These are phyloP conservation scores for Cassiopea xamachana DNA, from an alignment of 30 jellyfish, hydroid and myxozoan genomes.

Conservation along the genomic window DNA sequence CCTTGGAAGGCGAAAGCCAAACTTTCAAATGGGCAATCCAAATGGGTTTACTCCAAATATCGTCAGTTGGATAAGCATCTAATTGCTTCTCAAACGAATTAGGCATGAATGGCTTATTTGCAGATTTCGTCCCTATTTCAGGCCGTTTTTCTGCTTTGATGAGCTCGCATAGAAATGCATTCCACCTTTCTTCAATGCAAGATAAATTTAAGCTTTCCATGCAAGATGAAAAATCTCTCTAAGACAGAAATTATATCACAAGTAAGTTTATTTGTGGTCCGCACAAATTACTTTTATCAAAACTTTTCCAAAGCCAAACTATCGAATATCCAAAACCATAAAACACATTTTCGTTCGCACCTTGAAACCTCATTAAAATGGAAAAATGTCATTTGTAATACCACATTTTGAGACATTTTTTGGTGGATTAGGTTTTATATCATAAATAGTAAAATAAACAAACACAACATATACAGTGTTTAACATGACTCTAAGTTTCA, in stretches of 20 bases:
- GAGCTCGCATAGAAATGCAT: background rate
- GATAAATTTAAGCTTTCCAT: background rate
- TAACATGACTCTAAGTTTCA: too few species aligned
- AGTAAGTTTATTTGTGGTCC: too few species aligned
- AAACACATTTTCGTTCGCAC: too few species aligned
- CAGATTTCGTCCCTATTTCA: background rate
- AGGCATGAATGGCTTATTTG: background rate
- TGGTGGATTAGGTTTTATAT: too few species aligned
- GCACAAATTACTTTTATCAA: too few species aligned
- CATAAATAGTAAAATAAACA: too few species aligned
- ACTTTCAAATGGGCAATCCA: slow-evolving; percentile 27
- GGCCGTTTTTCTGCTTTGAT: background rate
- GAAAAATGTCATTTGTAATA: too few species aligned
- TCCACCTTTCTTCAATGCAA: slow-evolving; percentile 19
- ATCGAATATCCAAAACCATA: too few species aligned
- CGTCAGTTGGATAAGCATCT: background rate
- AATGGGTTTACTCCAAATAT: background rate
- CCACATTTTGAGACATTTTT: too few species aligned
- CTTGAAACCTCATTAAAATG: too few species aligned
- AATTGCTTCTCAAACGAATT: background rate
- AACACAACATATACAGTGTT: too few species aligned
- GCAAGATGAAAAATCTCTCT: background rate
- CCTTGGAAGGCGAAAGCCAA: slow-evolving; percentile 60
- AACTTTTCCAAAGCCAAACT: too few species aligned
- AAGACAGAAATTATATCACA: background rate